Evolutionary conservation across 2,113 vertebrate genomes (phyloP), one percentile per base, ranked within the genome.

Genomic region (Phalacrocorax pelagicus): DNA sequence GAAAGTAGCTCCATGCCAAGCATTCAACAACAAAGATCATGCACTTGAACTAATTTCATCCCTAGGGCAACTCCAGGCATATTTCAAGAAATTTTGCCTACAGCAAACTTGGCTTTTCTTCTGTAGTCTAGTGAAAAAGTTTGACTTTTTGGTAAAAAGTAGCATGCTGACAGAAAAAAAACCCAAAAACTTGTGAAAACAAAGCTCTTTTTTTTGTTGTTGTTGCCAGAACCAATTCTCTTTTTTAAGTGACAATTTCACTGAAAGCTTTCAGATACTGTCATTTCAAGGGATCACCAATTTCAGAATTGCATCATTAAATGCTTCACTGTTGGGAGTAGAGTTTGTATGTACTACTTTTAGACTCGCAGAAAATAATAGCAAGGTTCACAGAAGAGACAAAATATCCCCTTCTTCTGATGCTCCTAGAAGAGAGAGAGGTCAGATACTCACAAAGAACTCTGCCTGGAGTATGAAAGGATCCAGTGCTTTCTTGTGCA

Each of bases 381-480:
- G 21, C 47, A 46, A 81, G 20, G 36, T 32, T 69, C 42, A 63
- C 4, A 62, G 29, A 59, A 44, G 20, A 75, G 3, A 80, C 7
- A 44, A 26, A 81, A 49, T 47, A 83, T 40, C 44, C n/a, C 7
- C 34, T 78, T 79, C 75, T 67, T 46, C 24, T 61, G 59, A 57
- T 61, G 52, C 9, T 72, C 21, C 58, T 67, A 9, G 11, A 75
- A 85, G 34, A 63, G 21, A 57, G 20, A 57, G 36, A 66, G 42
- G 55, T 79, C n/a, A 80, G 72, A 74, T 87, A 98, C 99, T 99
- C 97, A 99, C 99, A 96, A 99, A 99, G 97, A 99, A 99, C 96
- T 99, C 99, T 4, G 99, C 98, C 97, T 99, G 99, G 58, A 99
- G 98, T 94, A 97, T 97, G 96, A 99, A 99, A 90, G 99, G 98